Percentiles rank a stretch among this genome's conserved stretches.
Evolutionary conservation across 2,888 invertebrate species (phyloP).

Genomic region (Drosophila anomalata): DNA sequence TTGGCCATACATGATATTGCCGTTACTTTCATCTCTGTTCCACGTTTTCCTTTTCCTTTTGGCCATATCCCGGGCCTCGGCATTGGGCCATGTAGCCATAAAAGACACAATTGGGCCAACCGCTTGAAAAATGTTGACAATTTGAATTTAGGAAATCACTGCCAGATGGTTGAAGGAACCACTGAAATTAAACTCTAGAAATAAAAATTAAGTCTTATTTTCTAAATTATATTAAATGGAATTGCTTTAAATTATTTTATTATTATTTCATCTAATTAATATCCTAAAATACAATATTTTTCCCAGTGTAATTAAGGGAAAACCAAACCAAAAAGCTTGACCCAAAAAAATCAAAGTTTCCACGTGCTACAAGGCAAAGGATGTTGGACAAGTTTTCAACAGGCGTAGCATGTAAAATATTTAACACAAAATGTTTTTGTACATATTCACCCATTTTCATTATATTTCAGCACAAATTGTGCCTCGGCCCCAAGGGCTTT

Average conservation of each 20-base stretch:
- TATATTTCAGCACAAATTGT: conserved; percentile 40
- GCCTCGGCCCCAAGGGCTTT: conserved; percentile 28
- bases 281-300: not conserved
- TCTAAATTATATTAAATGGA: not conserved
- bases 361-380: conserved; percentile 49
- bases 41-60: not conserved
- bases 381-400: conserved; percentile 40
- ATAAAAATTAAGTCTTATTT: not conserved
- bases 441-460: conserved; percentile 48
- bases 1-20: conserved; percentile 31
- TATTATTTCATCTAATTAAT: not conserved
- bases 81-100: conserved; percentile 4
- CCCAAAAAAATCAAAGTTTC: conserved; percentile 45
- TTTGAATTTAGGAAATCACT: conserved; percentile 47
- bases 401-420: conserved; percentile 58
- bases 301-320: not conserved
- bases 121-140: conserved; percentile 66
- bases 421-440: conserved; percentile 58
- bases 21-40: conserved; percentile 6
- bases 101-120: conserved; percentile 63
- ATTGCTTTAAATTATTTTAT: not conserved
- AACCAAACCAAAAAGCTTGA: not conserved
- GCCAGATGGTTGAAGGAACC: conserved; percentile 5
- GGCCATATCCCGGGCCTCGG: conserved; percentile 10
- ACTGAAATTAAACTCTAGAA: not conserved